A percentile compares a stretch with the other conserved stretches of the same genome.
These are phyloP conservation scores for Trachymyrmex septentrionalis DNA, from an alignment of 1,140 invertebrate species.

Conservation along the genomic window DNA sequence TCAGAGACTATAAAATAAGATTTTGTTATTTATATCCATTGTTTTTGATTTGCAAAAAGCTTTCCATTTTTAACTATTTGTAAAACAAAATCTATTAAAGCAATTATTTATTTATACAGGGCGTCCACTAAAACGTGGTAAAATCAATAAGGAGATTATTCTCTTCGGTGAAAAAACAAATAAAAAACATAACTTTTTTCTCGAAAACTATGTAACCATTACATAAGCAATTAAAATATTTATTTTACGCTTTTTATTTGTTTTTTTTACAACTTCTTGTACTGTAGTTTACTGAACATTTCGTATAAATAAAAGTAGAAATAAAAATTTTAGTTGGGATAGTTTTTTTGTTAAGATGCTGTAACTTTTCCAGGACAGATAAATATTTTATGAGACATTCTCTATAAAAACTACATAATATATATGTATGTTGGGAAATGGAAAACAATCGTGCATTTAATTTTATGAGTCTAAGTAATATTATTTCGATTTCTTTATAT, in stretches of 20 bases:
- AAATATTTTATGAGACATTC: neutral
- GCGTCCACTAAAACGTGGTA: conserved; percentile 33
- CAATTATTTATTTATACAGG: conserved; percentile 51
- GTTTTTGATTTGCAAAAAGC: conserved; percentile 36
- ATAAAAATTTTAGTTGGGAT: neutral
- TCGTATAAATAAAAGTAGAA: neutral
- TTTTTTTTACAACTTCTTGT: neutral
- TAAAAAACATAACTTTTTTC: conserved; percentile 27
- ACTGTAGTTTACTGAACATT: neutral
- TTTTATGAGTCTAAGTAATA: conserved; percentile 13
- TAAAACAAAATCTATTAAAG: conserved; percentile 56
- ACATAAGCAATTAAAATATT: conserved; percentile 42
- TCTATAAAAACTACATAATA: neutral
- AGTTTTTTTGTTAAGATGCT: neutral
- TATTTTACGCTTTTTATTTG: neutral
- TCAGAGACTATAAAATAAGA: neutral
- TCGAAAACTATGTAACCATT: conserved; percentile 17
- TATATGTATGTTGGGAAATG: neutral
- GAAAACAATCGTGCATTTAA: neutral
- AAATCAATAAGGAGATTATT: conserved; percentile 54
- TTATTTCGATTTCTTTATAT: neutral
- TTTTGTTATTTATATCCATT: conserved; percentile 36
- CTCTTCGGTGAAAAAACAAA: conserved; percentile 48
- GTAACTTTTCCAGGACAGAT: neutral
- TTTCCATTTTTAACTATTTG: conserved; percentile 54